A percentile compares a stretch with the other conserved stretches of the same genome.
These are phyloP conservation scores for Gonioctena quinquepunctata DNA, from an alignment of 1,140 invertebrate genomes.

Conservation along the genomic window DNA sequence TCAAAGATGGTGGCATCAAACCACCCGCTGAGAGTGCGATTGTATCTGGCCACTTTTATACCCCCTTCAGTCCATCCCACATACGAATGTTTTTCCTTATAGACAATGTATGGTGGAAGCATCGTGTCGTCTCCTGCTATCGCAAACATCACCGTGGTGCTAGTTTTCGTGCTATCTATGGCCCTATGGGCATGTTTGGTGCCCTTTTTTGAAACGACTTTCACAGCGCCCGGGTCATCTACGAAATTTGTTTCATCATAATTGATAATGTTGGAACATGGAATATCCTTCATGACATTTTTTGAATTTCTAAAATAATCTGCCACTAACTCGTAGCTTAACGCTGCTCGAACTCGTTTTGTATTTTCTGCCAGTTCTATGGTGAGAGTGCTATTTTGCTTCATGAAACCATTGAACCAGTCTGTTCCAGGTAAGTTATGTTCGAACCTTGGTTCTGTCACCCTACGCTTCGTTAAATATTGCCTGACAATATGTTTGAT, in stretches of 20 bases:
- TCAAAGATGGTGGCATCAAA: constrained; percentile 48
- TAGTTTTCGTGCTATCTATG: constrained; percentile 23
- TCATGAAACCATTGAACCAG: constrained; percentile 39
- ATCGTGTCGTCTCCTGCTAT: constrained; percentile 8
- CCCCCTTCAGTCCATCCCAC: constrained; percentile 48
- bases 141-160: constrained; percentile 25
- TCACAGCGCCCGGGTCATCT: constrained; percentile 52
- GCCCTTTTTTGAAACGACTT: constrained; percentile 19
- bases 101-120: constrained; percentile 32
- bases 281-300: constrained; percentile 34
- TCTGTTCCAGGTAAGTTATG: constrained; percentile 47
- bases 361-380: constrained; percentile 39
- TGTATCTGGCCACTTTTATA: constrained; percentile 46
- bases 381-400: constrained; percentile 28
- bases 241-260: constrained; percentile 57
- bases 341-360: constrained; percentile 36
- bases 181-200: constrained; percentile 24
- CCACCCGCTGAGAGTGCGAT: constrained; percentile 50
- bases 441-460: constrained; percentile 33
- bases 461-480: constrained; percentile 27
- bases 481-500: constrained; percentile 11
- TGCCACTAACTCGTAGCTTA: constrained; percentile 28
- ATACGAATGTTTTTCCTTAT: constrained; percentile 52
- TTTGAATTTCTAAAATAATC: constrained; percentile 42
- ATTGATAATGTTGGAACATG: constrained; percentile 41